Evolutionary conservation across 2,113 vertebrate genomes (phyloP), one percentile per base, ranked within the genome.

Genomic region (Brachyhypopomus gauderio): DNA sequence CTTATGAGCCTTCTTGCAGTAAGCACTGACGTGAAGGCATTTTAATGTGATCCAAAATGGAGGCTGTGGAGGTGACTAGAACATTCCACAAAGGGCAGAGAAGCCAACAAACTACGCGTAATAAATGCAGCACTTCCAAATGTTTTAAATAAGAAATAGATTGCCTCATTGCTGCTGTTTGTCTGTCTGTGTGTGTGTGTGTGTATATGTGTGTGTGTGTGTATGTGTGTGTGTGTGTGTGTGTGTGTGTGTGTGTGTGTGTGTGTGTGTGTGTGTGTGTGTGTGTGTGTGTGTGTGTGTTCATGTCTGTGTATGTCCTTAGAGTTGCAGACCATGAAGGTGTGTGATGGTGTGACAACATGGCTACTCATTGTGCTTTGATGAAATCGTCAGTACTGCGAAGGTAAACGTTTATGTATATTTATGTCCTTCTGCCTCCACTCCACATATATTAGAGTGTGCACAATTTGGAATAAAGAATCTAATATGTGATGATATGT

Each of bases 251-350:
- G 74, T 59, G 0, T 3, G 69, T 63, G 73, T 69, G 62, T 27
- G 4, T 58, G 41, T 75, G 41, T 82, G 36, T 59, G 45, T 72
- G 8, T 48, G 36, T 25, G 45, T 72, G 8, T 48, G 36, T 25
- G 73, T 79, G 81, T 45, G 8, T 74, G 62, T 69, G 67, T 73
- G 75, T 71, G 69, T 77, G 66, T 62, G 74, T 77, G 74, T 59
- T 12, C 12, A 59, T 63, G 73, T 69, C 62, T 27, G 4, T 58
- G 41, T 75, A 56, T 82, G 36, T 59, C 30, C 19, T 19, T 34
- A 67, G 27, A 36, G 27, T 19, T 7, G 27, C 64, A 36, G 64
- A 67, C 64, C 64, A 36, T 67, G 64, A 67, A 67, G 64, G 30
- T 30, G 63, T 66, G 63, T 67, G 64, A 34, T 36, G 64, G 20